Base-by-base conservation (phyloP, 2,888 invertebrate species). In the Bellardia bayeri region DNA sequence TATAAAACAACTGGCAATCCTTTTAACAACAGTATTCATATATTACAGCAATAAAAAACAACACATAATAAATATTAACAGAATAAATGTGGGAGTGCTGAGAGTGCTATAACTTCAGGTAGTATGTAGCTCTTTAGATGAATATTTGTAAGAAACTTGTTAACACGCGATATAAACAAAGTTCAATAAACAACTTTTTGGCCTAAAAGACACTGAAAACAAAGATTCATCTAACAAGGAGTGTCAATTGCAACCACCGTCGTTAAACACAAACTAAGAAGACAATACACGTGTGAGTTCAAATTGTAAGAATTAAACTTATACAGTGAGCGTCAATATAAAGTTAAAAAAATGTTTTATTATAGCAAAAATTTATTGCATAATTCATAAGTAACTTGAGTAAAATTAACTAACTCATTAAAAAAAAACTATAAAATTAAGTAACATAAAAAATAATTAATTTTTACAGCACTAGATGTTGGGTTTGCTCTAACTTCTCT, bases 1-100 rank as follows among this genome's bases (percentile, higher is more conserved):
- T 45, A 13, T 2, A 45, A 9, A 11, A 13, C 11, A 45, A 45
- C 1, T 45, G 11, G 13, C 45, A 45, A 45, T 45, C 45, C 45
- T 45, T 45, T 45, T 45, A 45, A 45, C 11, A 45, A 45, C 13
- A 45, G 11, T 45, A 3, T 45, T 45, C 45, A 45, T 3, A 45
- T 51, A n/a, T 6, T 6, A n/a, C 51, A n/a, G 14, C 51, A 51
- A 51, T 3, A n/a, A 51, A 51, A 51, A 14, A 51, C 13, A 51
- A 23, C n/a, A 14, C 51, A 51, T n/a, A 51, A n/a, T 54, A 66
- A 56, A 42, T 66, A 54, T 54, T 45, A 66, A 78, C 30, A 54
- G 16, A 69, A 69, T 49, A 68, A 61, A 72, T 71, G 71, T 54
- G 63, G 80, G 80, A 71, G 80, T 81, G 71, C 63, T 14, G 9